phyloP scores from a whole-genome alignment of 2,888 invertebrate genomes.

The Syrphus vitripennis region DNA sequence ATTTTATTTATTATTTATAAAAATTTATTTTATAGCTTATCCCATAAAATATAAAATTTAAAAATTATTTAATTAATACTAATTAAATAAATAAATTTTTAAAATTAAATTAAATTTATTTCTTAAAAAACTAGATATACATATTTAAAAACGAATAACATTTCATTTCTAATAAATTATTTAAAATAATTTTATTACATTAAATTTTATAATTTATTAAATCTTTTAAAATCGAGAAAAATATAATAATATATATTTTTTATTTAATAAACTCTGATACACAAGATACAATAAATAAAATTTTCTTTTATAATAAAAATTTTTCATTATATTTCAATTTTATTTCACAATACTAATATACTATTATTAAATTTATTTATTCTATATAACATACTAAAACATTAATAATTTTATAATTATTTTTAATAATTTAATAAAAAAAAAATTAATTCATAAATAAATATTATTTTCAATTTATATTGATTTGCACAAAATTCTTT shows the following conservation, averaged over 20 bases:
- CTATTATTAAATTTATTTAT: conserved; percentile 83
- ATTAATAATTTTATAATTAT: conserved; percentile 80
- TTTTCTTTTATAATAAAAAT: conserved; percentile 82
- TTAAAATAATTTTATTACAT: conserved; percentile 84
- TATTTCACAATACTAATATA: conserved; percentile 83
- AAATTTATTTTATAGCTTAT: conserved; percentile 84
- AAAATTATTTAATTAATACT: conserved; percentile 77
- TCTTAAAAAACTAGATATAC: conserved; percentile 87
- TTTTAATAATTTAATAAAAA: conserved; percentile 78
- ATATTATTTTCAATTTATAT: conserved; percentile 78
- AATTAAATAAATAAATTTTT: conserved; percentile 75
- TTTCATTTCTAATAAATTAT: conserved; percentile 85
- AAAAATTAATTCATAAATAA: conserved; percentile 76
- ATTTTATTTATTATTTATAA: conserved; percentile 81
- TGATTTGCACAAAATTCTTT: conserved; percentile 82
- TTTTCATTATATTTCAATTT: conserved; percentile 82
- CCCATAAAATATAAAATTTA: conserved; percentile 83
- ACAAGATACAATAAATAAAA: conserved; percentile 86
- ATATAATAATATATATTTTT: conserved; percentile 77
- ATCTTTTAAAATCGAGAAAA: conserved; percentile 85
- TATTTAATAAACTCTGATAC: conserved; percentile 87
- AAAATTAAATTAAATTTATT: conserved; percentile 83
- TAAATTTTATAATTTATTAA: conserved; percentile 83
- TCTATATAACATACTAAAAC: conserved; percentile 82
- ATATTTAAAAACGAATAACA: conserved; percentile 85